Evolutionary conservation across 2,888 invertebrate genomes (phyloP).

Genomic region (Machimus rusticus): DNA sequence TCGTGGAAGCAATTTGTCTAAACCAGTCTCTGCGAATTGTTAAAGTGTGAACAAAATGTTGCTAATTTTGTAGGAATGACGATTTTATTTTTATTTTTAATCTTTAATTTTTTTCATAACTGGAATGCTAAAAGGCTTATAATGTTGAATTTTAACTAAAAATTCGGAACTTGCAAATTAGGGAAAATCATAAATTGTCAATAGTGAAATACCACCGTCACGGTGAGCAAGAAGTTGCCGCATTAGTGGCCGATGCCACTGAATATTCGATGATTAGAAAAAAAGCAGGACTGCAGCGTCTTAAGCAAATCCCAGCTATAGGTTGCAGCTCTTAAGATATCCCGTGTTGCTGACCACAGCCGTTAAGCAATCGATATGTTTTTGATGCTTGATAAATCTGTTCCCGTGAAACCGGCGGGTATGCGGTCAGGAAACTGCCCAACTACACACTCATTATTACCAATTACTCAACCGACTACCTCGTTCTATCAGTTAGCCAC

Average conservation of each 20-base stretch:
- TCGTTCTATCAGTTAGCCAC: neutral
- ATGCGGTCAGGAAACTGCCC: neutral
- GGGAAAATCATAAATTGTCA: neutral
- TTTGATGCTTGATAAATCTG: neutral
- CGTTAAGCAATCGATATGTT: neutral
- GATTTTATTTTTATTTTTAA: neutral
- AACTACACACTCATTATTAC: neutral
- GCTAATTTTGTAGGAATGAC: neutral
- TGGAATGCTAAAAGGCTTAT: neutral
- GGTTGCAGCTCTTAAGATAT: neutral
- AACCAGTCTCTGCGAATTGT: neutral
- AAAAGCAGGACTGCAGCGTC: neutral
- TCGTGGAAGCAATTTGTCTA: neutral
- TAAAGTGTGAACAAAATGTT: neutral
- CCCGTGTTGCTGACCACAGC: neutral
- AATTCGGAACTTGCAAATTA: neutral
- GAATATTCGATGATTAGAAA: neutral
- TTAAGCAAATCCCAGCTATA: neutral
- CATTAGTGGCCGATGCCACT: neutral
- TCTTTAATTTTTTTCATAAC: neutral
- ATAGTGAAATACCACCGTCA: neutral
- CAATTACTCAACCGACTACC: neutral
- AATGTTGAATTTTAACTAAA: neutral
- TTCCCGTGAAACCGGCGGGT: neutral
- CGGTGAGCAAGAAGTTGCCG: neutral